Evolutionary conservation across 2,113 vertebrate species (phyloP).

Genomic region (Leptosomus discolor): DNA sequence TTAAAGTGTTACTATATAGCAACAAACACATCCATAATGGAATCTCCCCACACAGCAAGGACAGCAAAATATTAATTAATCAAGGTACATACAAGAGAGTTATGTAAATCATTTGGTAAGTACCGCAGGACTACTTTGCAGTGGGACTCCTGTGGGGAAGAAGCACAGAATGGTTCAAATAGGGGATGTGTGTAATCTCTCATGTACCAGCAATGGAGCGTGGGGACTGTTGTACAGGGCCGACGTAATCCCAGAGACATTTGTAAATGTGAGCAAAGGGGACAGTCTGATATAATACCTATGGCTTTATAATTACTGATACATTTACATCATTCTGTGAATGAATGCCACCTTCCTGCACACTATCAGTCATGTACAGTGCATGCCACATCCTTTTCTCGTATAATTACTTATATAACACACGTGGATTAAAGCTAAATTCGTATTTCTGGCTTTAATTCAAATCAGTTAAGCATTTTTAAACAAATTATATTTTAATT

Average conservation of each 20-base stretch:
- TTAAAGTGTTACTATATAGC: neutral
- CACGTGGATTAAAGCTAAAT: neutral
- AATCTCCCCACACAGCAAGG: conserved; percentile 60
- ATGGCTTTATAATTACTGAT: neutral
- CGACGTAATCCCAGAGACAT: neutral
- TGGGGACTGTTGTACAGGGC: neutral
- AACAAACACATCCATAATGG: conserved; percentile 48
- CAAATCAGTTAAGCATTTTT: conserved; percentile 16
- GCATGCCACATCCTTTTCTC: neutral
- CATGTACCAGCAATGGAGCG: neutral
- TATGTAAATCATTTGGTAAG: conserved; percentile 61
- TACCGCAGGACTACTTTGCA: neutral
- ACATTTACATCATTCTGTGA: neutral
- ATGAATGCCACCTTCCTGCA: neutral
- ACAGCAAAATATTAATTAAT: conserved; percentile 72
- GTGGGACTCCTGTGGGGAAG: neutral
- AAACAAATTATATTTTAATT: conserved; percentile 44
- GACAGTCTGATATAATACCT: neutral
- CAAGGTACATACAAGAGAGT: conserved; percentile 21
- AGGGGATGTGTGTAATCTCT: neutral
- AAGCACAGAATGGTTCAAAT: neutral
- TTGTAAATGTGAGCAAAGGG: neutral
- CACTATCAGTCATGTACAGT: neutral
- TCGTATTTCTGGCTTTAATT: neutral
- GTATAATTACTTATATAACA: neutral